phyloP scores from a whole-genome alignment of 2,113 vertebrate species.

The Neogale vison region DNA sequence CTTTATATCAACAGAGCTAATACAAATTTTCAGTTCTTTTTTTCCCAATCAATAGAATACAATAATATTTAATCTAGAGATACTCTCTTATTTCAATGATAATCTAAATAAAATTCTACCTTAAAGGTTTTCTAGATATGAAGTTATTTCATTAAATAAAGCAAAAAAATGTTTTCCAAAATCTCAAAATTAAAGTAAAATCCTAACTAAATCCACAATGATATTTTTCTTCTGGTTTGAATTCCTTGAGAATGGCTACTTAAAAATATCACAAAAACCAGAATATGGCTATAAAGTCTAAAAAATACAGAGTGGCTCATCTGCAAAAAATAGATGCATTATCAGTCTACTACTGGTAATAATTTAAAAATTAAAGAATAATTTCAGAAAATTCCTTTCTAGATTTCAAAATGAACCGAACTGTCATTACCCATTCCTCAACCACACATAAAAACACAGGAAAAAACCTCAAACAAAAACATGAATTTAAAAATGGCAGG shows the following conservation, averaged over 20 bases:
- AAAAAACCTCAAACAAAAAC: background rate
- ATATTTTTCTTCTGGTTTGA: background rate
- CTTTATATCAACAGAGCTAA: background rate
- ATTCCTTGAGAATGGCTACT: background rate
- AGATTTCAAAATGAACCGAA: constrained; percentile 11
- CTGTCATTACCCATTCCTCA: background rate
- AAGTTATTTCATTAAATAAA: constrained; percentile 8
- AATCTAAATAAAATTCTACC: background rate
- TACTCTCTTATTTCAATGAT: background rate
- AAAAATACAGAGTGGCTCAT: background rate
- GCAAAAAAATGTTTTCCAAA: background rate
- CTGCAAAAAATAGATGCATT: background rate
- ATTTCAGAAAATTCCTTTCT: background rate
- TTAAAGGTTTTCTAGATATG: background rate
- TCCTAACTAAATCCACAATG: background rate
- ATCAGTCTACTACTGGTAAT: background rate
- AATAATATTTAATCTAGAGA: background rate
- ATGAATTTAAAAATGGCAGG: background rate
- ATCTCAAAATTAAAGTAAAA: background rate
- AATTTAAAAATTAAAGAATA: background rate
- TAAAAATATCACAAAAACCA: background rate
- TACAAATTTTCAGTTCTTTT: background rate
- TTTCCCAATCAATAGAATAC: too few species aligned
- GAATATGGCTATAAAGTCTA: background rate
- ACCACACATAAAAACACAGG: background rate